Conservation (phyloP, 2,797 vertebrate genomes). For the Tapirus indicus region DNA sequence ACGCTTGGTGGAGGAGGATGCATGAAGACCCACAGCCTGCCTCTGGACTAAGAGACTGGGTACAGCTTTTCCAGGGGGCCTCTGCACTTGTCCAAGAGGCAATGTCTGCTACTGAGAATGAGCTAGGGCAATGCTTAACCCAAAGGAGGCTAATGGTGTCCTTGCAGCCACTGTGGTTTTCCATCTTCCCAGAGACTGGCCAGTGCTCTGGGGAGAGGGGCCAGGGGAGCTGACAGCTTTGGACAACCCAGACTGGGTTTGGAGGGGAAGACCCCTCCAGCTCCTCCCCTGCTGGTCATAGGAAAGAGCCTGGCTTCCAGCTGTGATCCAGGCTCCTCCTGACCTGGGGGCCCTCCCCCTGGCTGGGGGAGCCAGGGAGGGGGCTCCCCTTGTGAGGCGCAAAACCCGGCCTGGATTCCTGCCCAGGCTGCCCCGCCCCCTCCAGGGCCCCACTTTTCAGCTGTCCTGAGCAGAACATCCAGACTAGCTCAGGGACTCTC, state of each 20-base stretch:
- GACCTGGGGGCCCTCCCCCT: constrained; percentile 69
- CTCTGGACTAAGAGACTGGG: background rate
- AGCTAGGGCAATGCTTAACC: background rate
- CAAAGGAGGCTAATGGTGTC: background rate
- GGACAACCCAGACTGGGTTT: background rate
- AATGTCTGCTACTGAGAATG: background rate
- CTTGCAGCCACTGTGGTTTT: background rate
- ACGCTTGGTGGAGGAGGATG: background rate
- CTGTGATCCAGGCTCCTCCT: constrained; percentile 59
- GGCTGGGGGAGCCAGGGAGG: constrained; percentile 16
- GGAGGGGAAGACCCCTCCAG: background rate
- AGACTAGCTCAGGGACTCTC: background rate
- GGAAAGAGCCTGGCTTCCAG: constrained; percentile 76
- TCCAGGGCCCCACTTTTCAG: background rate
- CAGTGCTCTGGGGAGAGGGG: background rate
- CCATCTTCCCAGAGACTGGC: background rate
- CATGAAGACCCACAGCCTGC: background rate
- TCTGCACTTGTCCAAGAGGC: background rate
- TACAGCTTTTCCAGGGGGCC: background rate
- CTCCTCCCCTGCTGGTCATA: background rate
- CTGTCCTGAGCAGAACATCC: background rate
- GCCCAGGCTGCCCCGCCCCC: background rate
- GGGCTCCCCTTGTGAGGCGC: constrained; percentile 69
- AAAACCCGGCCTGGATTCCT: constrained; percentile 82
- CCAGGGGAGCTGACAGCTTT: background rate